Percentiles rank a stretch among this genome's conserved stretches.
Evolutionary conservation across 2,797 vertebrate species (phyloP).

Genomic region (Eulemur mongoz): DNA sequence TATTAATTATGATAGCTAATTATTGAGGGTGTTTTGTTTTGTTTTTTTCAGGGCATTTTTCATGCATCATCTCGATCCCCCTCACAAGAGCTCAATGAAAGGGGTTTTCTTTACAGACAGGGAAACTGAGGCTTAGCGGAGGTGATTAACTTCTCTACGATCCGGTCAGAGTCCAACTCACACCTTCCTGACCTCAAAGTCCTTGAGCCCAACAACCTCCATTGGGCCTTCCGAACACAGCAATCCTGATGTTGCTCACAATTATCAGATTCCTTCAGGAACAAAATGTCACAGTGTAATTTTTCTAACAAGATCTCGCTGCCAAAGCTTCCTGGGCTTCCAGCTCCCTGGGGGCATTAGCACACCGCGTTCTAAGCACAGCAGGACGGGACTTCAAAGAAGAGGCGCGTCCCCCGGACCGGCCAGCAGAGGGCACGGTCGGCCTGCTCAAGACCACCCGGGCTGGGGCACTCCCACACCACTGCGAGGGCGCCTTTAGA

Average conservation of each 20-base stretch:
- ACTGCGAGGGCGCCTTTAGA: neutral
- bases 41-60: neutral
- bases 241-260: conserved; percentile 42
- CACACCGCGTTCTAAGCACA: conserved; percentile 59
- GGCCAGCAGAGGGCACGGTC: conserved; percentile 83
- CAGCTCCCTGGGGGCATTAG: neutral
- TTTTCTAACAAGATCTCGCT: conserved; percentile 70
- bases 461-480: neutral
- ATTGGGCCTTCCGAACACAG: neutral
- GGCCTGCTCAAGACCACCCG: conserved; percentile 57
- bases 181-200: conserved; percentile 19
- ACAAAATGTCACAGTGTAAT: conserved; percentile 3
- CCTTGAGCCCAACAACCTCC: neutral
- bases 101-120: neutral
- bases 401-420: neutral
- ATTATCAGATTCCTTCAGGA: conserved; percentile 56
- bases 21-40: neutral
- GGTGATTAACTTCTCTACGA: neutral
- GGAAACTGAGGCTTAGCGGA: neutral
- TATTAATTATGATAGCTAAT: neutral
- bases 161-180: neutral
- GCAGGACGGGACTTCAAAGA: conserved; percentile 56
- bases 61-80: neutral
- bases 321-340: conserved; percentile 45
- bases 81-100: neutral